Evolutionary conservation across 2,797 vertebrate genomes (phyloP), one percentile per base, ranked within the genome.

Genomic region (Coilia nasus): DNA sequence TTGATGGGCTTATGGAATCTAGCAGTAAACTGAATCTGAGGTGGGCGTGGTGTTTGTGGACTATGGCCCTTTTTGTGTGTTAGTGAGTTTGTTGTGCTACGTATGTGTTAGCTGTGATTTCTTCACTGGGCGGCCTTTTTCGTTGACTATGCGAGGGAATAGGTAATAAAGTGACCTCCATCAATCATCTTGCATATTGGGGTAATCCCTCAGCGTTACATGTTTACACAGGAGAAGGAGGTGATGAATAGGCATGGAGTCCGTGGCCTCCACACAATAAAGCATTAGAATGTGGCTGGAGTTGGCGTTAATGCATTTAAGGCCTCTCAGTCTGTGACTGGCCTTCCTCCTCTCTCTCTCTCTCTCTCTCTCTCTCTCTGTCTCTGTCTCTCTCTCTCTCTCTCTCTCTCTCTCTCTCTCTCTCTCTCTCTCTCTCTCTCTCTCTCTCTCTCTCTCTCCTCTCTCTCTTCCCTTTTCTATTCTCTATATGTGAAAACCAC

Each of bases 1-100:
- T 83, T 85, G 87, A 84, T 84, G 85, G 71, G 83, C 83, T 82
- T 83, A 86, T 82, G 83, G 81, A 84, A 83, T 83, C 59, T 56
- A 86, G 84, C 71, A 41, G 81, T 86, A 83, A 60, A 75, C 47
- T 82, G 44, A 86, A 84, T 86, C 71, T 75, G 84, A 82, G 59
- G 81, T 78, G 86, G 83, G 46, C 46, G 7, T 86, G 81, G 85
- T 81, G 1, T 19, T 44, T 78, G 71, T 44, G 35, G 60, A 25
- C 19, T 78, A 78, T 78, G 28, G 67, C 67, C 31, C 67, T 9
- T 19, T 6, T 6, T 9, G 14, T 54, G 50, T 9, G 7, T 54
- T 54, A 54, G 50, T 54, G 17, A 17, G 35, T 41, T 44, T 78
- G 35, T 78, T 59, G 35, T 15, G 31, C 71, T 44, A 21, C 6